These are phyloP conservation scores for Anthophora plumipes DNA, from an alignment of 2,888 invertebrate species.

Conservation along the genomic window DNA sequence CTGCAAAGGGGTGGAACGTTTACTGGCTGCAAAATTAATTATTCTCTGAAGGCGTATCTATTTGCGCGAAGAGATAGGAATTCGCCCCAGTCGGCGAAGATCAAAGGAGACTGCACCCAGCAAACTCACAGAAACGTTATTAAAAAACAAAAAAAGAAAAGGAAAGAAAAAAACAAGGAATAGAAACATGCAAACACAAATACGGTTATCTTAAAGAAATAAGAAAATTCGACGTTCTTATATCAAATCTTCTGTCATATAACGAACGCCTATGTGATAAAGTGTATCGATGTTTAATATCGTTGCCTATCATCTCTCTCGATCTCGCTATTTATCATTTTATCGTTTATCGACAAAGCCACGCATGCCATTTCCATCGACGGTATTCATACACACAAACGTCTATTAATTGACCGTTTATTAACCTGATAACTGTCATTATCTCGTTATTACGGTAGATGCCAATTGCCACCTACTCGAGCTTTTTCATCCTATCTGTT, in stretches of 20 bases:
- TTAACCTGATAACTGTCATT: conserved; percentile 11
- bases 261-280: background rate
- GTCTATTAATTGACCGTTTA: conserved; percentile 37
- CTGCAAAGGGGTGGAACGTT: conserved; percentile 44
- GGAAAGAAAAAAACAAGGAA: background rate
- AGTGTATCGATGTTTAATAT: background rate
- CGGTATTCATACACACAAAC: background rate
- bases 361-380: background rate
- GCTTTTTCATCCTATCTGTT: background rate
- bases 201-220: background rate
- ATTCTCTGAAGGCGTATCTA: conserved; percentile 49
- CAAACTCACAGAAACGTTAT: conserved; percentile 32
- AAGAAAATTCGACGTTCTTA: background rate
- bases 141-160: conserved; percentile 22
- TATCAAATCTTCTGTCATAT: background rate
- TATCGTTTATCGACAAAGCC: background rate
- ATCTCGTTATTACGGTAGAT: conserved; percentile 11
- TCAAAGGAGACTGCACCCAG: conserved; percentile 31
- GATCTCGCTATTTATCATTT: conserved; percentile 6
- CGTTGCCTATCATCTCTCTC: background rate
- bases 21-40: conserved; percentile 50
- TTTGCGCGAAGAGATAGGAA: conserved; percentile 41
- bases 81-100: background rate
- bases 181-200: background rate
- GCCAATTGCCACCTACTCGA: background rate